Conservation (phyloP, 2,888 invertebrate genomes). For the Amphiduros pacificus region DNA sequence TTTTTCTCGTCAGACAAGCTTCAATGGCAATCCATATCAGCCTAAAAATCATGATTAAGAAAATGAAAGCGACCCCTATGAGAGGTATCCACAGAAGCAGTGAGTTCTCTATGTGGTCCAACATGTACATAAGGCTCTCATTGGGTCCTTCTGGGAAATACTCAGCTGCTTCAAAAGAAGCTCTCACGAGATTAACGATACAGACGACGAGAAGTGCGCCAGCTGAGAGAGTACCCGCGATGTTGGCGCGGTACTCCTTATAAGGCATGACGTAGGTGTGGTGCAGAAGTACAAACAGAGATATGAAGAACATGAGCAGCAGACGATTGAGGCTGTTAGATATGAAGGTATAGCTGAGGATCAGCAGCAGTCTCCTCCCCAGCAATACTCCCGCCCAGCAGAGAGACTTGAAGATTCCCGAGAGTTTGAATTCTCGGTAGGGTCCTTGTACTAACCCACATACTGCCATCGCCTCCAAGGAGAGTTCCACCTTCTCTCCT, state of each 20-base stretch:
- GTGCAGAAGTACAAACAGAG: not conserved
- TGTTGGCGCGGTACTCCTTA: not conserved
- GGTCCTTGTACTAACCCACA: not conserved
- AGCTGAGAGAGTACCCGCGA: not conserved
- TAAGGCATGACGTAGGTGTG: not conserved
- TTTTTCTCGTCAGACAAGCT: too few relatives aligned
- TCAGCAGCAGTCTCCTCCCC: not conserved
- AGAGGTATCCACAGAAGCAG: constrained; percentile 1
- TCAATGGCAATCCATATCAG: too few relatives aligned
- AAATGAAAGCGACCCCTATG: not conserved
- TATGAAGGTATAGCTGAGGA: not conserved
- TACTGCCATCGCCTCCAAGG: not conserved
- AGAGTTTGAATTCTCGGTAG: not conserved
- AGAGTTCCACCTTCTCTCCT: not conserved
- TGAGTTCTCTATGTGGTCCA: not conserved
- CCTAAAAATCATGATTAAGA: not conserved
- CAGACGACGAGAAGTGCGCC: not conserved
- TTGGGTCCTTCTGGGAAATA: not conserved
- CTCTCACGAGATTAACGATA: not conserved
- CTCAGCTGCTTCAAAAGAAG: not conserved
- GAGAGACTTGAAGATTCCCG: not conserved
- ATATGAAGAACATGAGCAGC: not conserved
- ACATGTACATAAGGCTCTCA: too few relatives aligned
- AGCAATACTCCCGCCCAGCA: not conserved
- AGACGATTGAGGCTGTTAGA: not conserved